These are phyloP conservation scores for Corydoras maculifer DNA, from an alignment of 2,113 vertebrate species.

Conservation along the genomic window DNA sequence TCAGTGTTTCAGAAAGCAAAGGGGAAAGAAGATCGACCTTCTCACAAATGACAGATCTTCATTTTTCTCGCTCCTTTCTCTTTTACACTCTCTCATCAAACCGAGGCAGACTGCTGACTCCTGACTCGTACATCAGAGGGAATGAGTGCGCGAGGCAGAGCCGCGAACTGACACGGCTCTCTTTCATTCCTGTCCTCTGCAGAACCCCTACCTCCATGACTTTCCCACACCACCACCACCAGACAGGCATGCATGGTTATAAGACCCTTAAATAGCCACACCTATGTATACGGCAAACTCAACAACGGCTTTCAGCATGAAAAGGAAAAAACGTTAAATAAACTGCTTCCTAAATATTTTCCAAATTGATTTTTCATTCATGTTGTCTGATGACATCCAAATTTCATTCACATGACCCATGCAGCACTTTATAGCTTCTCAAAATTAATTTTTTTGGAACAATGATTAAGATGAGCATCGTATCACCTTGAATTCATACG, in stretches of 20 bases:
- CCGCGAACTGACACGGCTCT: slow-evolving; percentile 48
- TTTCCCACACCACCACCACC: slow-evolving; percentile 25
- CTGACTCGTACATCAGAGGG: slow-evolving; percentile 55
- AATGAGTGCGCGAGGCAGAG: slow-evolving; percentile 33
- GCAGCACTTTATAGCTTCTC: too few species aligned
- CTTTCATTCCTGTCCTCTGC: slow-evolving; percentile 45
- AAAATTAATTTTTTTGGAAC: too few species aligned
- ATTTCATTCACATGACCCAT: too few species aligned
- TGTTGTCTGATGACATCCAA: too few species aligned
- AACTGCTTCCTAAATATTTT: too few species aligned
- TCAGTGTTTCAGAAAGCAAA: slow-evolving; percentile 5
- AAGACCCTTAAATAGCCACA: slow-evolving; percentile 15
- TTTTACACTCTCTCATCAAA: slow-evolving; percentile 51
- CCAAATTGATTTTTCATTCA: too few species aligned
- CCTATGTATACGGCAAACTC: slow-evolving; percentile 10
- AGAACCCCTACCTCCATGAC: slow-evolving; percentile 22
- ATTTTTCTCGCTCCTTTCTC: slow-evolving; percentile 38
- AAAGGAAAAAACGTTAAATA: background rate
- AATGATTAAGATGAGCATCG: too few species aligned
- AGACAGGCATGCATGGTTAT: slow-evolving; percentile 7
- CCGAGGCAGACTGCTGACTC: slow-evolving; percentile 62
- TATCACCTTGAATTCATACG: too few species aligned
- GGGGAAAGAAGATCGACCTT: too few species aligned
- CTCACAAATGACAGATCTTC: slow-evolving; percentile 46
- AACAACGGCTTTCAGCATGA: slow-evolving; percentile 9